A percentile compares a stretch with the other conserved stretches of the same genome.
These are phyloP conservation scores for Anguilla rostrata DNA, from an alignment of 2,113 vertebrate genomes.

Conservation along the genomic window DNA sequence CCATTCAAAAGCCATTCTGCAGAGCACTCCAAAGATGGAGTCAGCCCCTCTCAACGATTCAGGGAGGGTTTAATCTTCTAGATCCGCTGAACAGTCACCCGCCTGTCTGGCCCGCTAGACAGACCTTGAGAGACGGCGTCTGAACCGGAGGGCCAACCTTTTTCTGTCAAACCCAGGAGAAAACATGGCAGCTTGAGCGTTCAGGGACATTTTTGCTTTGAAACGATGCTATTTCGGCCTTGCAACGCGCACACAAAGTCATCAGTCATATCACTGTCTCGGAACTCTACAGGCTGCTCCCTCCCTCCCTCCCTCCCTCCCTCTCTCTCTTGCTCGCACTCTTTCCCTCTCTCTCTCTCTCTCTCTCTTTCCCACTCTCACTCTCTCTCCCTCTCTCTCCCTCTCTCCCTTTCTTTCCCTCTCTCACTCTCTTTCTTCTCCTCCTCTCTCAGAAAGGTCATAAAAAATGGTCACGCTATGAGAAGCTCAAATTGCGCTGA, in stretches of 20 bases:
- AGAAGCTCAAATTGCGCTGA: too few relatives aligned
- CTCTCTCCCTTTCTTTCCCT: not conserved
- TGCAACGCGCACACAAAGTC: not conserved
- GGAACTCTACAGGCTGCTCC: not conserved
- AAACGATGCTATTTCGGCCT: not conserved
- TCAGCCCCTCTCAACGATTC: slow-evolving; percentile 36
- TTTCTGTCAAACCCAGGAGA: not conserved
- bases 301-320: not conserved
- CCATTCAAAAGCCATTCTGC: slow-evolving; percentile 52
- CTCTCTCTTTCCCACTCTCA: too few relatives aligned
- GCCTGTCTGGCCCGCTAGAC: slow-evolving; percentile 28
- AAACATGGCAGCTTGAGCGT: not conserved
- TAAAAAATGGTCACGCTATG: too few relatives aligned
- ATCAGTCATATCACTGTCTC: not conserved
- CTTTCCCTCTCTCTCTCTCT: too few relatives aligned
- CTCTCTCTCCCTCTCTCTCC: not conserved
- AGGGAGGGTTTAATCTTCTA: slow-evolving; percentile 64
- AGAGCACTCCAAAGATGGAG: slow-evolving; percentile 50
- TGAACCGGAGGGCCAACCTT: slow-evolving; percentile 7
- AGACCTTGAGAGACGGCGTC: slow-evolving; percentile 28
- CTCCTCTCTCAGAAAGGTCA: not conserved
- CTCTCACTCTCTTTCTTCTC: too few relatives aligned
- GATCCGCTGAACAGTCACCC: slow-evolving; percentile 34
- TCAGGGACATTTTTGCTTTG: not conserved
- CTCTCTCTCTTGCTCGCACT: too few relatives aligned